phyloP scores from a whole-genome alignment of 2,113 vertebrate genomes.

The Limnothrissa miodon region DNA sequence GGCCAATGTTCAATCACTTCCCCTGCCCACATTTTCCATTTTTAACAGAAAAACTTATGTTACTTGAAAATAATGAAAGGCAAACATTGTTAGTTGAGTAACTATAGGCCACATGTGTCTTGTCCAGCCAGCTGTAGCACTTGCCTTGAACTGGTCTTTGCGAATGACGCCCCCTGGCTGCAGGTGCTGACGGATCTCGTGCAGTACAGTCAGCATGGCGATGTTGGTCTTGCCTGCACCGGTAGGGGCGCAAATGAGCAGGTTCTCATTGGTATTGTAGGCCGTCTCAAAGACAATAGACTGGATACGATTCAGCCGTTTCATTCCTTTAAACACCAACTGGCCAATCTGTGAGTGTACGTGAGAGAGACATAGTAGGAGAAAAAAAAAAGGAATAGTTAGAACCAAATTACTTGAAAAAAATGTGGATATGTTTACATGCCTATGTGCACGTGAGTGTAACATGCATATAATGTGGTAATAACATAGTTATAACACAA shows the following conservation, averaged over 20 bases:
- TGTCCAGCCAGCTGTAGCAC: slow-evolving; percentile 37
- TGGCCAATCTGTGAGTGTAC: slow-evolving; percentile 81
- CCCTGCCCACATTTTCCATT: too few species aligned
- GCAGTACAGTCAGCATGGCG: slow-evolving; percentile 92
- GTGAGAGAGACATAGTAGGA: background rate
- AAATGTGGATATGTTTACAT: too few species aligned
- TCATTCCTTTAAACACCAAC: slow-evolving; percentile 93
- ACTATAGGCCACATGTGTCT: too few species aligned
- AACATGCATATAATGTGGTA: background rate
- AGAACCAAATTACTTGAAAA: too few species aligned
- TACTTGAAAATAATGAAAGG: too few species aligned
- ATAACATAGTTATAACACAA: background rate
- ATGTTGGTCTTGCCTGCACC: slow-evolving; percentile 98
- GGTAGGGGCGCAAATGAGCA: slow-evolving; percentile 94
- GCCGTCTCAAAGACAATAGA: slow-evolving; percentile 96
- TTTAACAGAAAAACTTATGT: too few species aligned
- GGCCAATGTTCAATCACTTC: too few species aligned
- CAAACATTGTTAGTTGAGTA: too few species aligned
- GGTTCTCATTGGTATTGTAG: slow-evolving; percentile 97
- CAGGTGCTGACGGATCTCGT: slow-evolving; percentile 93
- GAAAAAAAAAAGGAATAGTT: slow-evolving; percentile 1
- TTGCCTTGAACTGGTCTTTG: slow-evolving; percentile 97
- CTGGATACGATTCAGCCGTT: slow-evolving; percentile 90
- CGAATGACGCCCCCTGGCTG: slow-evolving; percentile 88
- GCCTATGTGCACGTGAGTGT: too few species aligned